Conservation (phyloP, 1,140 invertebrate species). For the Drosophila grimshawi region DNA sequence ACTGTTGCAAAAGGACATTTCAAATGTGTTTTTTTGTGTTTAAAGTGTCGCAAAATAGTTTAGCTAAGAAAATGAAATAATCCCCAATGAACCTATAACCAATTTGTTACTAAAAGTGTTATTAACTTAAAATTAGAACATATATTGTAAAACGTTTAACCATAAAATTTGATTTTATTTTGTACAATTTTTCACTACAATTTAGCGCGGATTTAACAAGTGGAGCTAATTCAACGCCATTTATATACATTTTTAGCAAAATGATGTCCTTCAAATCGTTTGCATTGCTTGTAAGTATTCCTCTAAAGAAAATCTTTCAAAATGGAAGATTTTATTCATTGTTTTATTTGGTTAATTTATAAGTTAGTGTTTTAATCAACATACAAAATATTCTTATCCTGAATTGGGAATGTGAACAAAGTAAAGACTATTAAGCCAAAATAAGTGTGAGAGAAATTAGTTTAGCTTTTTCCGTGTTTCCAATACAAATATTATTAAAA, state of each 20-base stretch:
- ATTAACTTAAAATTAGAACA: conserved; percentile 1
- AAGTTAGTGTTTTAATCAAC: no score
- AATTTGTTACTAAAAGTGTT: conserved; percentile 27
- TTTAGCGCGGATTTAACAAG: conserved; percentile 54
- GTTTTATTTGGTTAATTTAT: no score
- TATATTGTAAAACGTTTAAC: conserved; percentile 1
- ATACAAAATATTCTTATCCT: no score
- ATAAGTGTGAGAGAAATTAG: no score
- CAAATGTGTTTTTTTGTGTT: conserved; percentile 8
- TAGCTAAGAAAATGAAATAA: background rate
- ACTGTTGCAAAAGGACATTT: conserved; percentile 33
- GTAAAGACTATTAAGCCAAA: no score
- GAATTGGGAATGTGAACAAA: no score
- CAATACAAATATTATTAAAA: no score
- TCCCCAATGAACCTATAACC: background rate
- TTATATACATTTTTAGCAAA: conserved; percentile 37
- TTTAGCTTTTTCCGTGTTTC: no score
- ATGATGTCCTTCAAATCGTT: conserved; percentile 78
- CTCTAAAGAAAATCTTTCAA: background rate
- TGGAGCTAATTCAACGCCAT: conserved; percentile 47
- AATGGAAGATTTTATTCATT: background rate
- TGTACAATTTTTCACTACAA: conserved; percentile 42
- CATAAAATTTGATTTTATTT: conserved; percentile 14
- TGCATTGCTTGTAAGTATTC: conserved; percentile 76
- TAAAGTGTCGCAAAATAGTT: conserved; percentile 1